A percentile compares a stretch with the other conserved stretches of the same genome.
These are phyloP conservation scores for Hyperoodon ampullatus DNA, from an alignment of 2,113 vertebrate species.

Conservation along the genomic window DNA sequence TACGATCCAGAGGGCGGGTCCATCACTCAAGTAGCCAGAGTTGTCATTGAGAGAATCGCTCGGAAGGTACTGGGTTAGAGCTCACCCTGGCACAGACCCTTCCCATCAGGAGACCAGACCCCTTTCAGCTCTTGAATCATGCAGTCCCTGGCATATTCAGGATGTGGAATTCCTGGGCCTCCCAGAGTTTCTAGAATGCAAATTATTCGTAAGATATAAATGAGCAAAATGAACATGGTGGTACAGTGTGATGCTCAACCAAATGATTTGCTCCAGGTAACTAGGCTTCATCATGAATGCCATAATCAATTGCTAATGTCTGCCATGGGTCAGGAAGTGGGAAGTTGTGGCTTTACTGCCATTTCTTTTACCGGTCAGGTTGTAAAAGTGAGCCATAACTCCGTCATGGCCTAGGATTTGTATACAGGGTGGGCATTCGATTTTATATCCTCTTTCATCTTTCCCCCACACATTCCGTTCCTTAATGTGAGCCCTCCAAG, in stretches of 20 bases:
- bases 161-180: neutral
- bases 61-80: conserved; percentile 90
- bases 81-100: neutral
- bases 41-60: conserved; percentile 97
- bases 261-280: neutral
- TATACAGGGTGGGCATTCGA: neutral
- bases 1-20: conserved; percentile 98
- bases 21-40: conserved; percentile 94
- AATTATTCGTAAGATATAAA: neutral
- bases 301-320: neutral
- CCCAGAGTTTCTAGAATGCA: neutral
- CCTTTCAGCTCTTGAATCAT: neutral
- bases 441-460: neutral
- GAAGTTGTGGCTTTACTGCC: neutral
- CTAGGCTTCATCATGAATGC: neutral
- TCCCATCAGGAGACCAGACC: neutral
- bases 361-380: neutral
- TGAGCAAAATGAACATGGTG: conserved; percentile 13
- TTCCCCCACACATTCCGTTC: fast-evolving
- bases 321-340: neutral
- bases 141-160: neutral
- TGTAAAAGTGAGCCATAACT: neutral
- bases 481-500: conserved; percentile 42
- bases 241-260: neutral
- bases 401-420: neutral